Evolutionary conservation across 2,888 invertebrate species (phyloP).

Genomic region (Andrena chrysosceles): DNA sequence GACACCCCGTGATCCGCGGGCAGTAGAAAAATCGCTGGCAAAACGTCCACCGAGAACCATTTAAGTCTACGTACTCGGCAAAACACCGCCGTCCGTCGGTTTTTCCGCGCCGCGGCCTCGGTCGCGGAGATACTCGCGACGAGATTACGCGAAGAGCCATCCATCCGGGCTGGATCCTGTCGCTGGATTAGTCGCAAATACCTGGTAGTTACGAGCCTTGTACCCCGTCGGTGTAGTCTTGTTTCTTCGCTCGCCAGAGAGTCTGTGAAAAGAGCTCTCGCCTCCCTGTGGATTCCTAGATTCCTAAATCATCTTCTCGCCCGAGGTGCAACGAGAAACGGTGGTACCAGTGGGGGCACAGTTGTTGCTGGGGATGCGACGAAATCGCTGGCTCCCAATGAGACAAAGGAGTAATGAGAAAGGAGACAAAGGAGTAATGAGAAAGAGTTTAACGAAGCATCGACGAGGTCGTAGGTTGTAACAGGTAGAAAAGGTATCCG

Average conservation of each 20-base stretch:
- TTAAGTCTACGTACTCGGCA: background rate
- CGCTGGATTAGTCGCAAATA: constrained; percentile 21
- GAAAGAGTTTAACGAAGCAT: constrained; percentile 37
- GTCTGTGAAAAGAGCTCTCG: background rate
- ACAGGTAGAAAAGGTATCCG: constrained; percentile 64
- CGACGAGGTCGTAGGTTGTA: constrained; percentile 52
- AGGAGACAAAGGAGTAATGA: constrained; percentile 23
- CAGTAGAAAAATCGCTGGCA: background rate
- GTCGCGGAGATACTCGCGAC: background rate
- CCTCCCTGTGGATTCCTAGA: background rate
- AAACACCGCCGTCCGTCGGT: background rate
- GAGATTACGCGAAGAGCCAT: constrained; percentile 15
- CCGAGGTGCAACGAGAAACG: too few species aligned
- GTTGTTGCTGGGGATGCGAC: background rate
- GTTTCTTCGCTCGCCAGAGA: background rate
- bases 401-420: constrained; percentile 24
- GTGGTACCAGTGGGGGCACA: too few species aligned
- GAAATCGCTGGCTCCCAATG: background rate
- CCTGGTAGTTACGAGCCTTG: constrained; percentile 1
- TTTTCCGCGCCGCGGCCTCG: background rate
- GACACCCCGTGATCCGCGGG: background rate
- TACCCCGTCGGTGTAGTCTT: background rate
- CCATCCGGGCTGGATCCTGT: constrained; percentile 7
- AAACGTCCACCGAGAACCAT: background rate
- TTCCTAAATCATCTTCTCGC: too few species aligned